These are phyloP conservation scores for Parnassius apollo DNA, from an alignment of 2,888 invertebrate genomes.

Conservation along the genomic window DNA sequence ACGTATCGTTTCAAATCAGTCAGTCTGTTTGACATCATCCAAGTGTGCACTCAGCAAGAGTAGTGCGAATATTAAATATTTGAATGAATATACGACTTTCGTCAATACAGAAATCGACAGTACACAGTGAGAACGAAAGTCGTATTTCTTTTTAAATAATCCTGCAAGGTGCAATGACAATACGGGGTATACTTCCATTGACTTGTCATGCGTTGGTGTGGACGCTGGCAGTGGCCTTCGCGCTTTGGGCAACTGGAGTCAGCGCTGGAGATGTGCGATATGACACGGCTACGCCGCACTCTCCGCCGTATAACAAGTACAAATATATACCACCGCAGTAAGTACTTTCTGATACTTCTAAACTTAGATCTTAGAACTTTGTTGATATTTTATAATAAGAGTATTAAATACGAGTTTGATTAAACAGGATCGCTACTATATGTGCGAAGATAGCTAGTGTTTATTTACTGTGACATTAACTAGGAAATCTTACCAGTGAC, in stretches of 20 bases:
- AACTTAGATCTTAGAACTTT: neutral
- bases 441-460: too few relatives aligned
- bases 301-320: conserved; percentile 57
- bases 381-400: too few relatives aligned
- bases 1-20: conserved; percentile 46
- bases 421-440: too few relatives aligned
- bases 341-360: conserved; percentile 40
- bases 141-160: conserved; percentile 1
- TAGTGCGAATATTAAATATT: conserved; percentile 24
- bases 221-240: conserved; percentile 50
- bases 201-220: conserved; percentile 60
- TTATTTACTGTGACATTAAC: too few relatives aligned
- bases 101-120: conserved; percentile 19
- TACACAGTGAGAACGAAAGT: conserved; percentile 20
- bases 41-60: conserved; percentile 43
- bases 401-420: too few relatives aligned
- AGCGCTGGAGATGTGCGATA: conserved; percentile 53
- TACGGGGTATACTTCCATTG: conserved; percentile 49
- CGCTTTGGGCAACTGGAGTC: conserved; percentile 63
- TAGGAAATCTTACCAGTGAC: too few relatives aligned
- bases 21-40: conserved; percentile 56
- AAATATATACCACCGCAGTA: conserved; percentile 70
- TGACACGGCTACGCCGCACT: conserved; percentile 69
- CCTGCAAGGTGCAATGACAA: conserved; percentile 45
- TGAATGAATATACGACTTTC: conserved; percentile 31